A percentile compares a stretch with the other conserved stretches of the same genome.
Evolutionary conservation across 2,888 invertebrate genomes (phyloP).

Genomic region (Phaonia tiefii): DNA sequence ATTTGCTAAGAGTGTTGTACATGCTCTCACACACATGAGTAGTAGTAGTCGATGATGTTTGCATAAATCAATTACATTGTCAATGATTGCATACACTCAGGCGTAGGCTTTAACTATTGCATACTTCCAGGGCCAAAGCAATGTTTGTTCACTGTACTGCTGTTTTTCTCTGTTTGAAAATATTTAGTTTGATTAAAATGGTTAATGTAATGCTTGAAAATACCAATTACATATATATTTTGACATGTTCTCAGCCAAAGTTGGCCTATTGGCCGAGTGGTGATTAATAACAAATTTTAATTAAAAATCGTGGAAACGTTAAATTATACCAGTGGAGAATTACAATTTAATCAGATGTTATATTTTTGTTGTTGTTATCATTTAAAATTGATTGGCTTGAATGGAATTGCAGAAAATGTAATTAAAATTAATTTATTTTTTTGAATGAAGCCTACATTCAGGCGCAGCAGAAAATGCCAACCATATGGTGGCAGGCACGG

Average conservation of each 20-base stretch:
- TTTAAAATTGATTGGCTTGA: conserved; percentile 1
- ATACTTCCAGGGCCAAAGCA: too few species aligned
- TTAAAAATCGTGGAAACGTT: too few species aligned
- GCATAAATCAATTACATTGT: conserved; percentile 61
- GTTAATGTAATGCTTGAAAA: neutral
- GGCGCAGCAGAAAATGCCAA: neutral
- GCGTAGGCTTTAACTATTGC: neutral
- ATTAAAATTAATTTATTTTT: conserved; percentile 27
- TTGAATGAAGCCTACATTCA: conserved; percentile 3
- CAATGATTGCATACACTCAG: conserved; percentile 52
- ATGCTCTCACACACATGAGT: neutral
- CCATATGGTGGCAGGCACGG: neutral
- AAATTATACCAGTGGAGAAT: conserved; percentile 14
- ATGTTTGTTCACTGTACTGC: too few species aligned
- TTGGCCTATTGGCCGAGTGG: neutral
- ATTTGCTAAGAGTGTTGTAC: conserved; percentile 12
- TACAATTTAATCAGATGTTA: conserved; percentile 20
- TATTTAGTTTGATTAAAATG: conserved; percentile 9
- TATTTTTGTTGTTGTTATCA: too few species aligned
- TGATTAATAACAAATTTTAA: conserved; percentile 35
- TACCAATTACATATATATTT: conserved; percentile 31
- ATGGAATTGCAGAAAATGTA: conserved; percentile 11
- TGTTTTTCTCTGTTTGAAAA: neutral
- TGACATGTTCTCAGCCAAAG: conserved; percentile 5
- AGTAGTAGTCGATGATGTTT: neutral